Percentiles rank a stretch among this genome's conserved stretches.
Conservation (phyloP, 2,797 vertebrate species). For the Gouania willdenowi region DNA sequence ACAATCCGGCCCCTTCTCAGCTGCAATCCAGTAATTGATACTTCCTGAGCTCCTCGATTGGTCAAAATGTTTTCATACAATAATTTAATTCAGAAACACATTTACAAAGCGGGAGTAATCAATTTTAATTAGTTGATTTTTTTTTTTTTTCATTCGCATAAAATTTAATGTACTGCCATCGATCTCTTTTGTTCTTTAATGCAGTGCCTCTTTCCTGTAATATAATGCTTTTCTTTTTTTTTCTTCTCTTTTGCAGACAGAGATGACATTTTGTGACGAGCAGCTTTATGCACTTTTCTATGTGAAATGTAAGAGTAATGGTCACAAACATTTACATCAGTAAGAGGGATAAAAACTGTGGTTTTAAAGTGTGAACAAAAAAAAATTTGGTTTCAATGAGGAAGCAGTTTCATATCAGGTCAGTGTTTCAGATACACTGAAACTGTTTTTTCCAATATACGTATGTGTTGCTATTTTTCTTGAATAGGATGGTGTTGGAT, state of each 20-base stretch:
- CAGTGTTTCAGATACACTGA: no score
- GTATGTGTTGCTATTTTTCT: no score
- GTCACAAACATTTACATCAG: no score
- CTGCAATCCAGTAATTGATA: constrained; percentile 87
- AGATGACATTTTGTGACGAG: constrained; percentile 80
- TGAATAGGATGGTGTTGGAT: no score
- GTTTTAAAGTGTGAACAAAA: no score
- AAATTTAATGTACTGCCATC: constrained; percentile 86
- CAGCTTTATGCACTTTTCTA: constrained; percentile 45
- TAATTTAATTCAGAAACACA: constrained; percentile 90
- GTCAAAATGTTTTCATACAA: constrained; percentile 89
- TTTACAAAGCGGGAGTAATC: constrained; percentile 87
- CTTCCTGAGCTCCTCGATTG: constrained; percentile 83
- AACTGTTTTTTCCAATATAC: no score
- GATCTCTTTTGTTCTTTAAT: constrained; percentile 87
- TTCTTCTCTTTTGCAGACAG: constrained; percentile 67
- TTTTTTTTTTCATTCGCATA: constrained; percentile 80
- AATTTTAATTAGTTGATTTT: constrained; percentile 88
- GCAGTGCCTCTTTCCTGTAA: constrained; percentile 85
- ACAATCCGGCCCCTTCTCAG: constrained; percentile 75
- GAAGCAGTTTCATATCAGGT: no score
- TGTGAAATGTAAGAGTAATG: no score
- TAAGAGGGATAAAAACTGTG: no score
- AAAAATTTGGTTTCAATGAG: no score
- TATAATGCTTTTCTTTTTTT: constrained; percentile 73